Conservation (phyloP, 2,113 vertebrate genomes). For the Neofelis nebulosa region DNA sequence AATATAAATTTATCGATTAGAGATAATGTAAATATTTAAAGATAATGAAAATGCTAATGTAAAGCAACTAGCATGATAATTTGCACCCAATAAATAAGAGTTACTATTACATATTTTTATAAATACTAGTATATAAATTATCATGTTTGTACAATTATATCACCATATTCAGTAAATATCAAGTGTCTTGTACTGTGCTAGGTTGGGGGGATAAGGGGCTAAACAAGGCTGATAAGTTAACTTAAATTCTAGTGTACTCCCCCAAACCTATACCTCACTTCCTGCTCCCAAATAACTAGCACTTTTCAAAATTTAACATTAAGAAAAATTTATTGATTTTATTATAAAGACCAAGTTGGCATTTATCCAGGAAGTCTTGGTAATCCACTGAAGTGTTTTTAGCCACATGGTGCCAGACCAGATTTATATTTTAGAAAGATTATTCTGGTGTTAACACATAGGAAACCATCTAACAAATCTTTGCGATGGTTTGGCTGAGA, state of each 20-base stretch:
- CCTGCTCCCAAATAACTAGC: background rate
- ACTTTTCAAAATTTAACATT: background rate
- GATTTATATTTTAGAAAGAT: background rate
- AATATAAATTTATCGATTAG: background rate
- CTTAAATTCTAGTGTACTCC: background rate
- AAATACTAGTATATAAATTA: background rate
- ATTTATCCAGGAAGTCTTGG: background rate
- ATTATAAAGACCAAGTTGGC: background rate
- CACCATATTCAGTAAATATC: background rate
- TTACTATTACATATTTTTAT: background rate
- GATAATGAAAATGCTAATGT: background rate
- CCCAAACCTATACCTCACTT: background rate
- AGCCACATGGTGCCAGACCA: background rate
- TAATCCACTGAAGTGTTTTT: background rate
- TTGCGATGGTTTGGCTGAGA: background rate
- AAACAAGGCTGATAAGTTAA: background rate
- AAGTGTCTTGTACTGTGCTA: background rate
- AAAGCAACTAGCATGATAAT: background rate
- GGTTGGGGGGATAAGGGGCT: rapidly evolving
- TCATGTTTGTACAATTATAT: background rate
- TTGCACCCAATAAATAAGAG: background rate
- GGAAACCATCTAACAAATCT: background rate
- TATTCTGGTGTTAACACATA: background rate
- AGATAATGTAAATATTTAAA: background rate
- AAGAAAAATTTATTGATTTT: background rate